phyloP scores from a whole-genome alignment of 2,888 invertebrate genomes.

The Dryococelus australis region DNA sequence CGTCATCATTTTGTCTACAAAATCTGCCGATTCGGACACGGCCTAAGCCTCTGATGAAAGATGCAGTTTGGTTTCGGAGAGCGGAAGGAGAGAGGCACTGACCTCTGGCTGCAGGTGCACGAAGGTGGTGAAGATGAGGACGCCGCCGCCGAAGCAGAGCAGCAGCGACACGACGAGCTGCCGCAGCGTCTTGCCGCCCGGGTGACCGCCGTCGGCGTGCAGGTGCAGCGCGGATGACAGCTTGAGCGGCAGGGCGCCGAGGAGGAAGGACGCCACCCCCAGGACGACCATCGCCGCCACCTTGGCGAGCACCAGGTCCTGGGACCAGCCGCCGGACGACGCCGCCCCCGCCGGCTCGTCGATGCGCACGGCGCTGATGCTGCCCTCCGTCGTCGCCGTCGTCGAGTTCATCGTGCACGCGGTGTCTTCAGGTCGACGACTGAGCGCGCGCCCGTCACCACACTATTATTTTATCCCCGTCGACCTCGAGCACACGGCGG shows the following conservation, averaged over 20 bases:
- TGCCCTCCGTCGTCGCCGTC: not conserved
- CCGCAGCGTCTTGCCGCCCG: slow-evolving; percentile 22
- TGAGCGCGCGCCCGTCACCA: slow-evolving; percentile 19
- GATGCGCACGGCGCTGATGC: slow-evolving; percentile 59
- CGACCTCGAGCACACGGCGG: not conserved
- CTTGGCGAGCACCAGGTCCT: slow-evolving; percentile 70
- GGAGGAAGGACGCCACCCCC: slow-evolving; percentile 75
- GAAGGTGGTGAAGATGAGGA: slow-evolving; percentile 70
- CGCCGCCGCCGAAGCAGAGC: slow-evolving; percentile 72
- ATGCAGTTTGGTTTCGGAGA: not conserved
- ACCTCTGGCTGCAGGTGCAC: slow-evolving; percentile 72
- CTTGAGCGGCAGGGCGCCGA: slow-evolving; percentile 78
- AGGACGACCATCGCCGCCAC: slow-evolving; percentile 80
- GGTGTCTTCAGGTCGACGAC: slow-evolving; percentile 60
- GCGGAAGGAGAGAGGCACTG: not conserved
- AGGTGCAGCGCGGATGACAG: slow-evolving; percentile 61
- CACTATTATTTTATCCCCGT: not conserved
- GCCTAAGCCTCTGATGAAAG: too few species aligned
- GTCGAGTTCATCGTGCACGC: slow-evolving; percentile 57
- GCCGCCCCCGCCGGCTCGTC: slow-evolving; percentile 49
- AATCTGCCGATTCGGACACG: too few species aligned
- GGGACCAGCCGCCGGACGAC: not conserved
- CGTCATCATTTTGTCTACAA: too few species aligned
- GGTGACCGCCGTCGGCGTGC: not conserved
- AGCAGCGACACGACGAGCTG: slow-evolving; percentile 63